Evolutionary conservation across 2,797 vertebrate genomes (phyloP).

Genomic region (Borostomias antarcticus): DNA sequence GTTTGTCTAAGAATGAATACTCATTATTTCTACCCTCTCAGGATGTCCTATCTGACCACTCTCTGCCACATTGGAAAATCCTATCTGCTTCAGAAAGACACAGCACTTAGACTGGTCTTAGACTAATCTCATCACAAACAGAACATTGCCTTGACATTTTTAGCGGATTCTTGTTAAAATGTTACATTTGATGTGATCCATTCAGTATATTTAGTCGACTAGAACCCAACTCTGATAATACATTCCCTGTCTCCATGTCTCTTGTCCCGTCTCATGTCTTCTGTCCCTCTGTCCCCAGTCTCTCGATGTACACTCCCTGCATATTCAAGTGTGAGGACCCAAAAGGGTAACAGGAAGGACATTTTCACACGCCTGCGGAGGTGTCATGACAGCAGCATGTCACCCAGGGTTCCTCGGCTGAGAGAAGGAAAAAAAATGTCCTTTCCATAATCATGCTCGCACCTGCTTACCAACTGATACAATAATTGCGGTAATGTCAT

Average conservation of each 20-base stretch:
- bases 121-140: no score
- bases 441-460: neutral
- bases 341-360: neutral
- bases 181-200: neutral
- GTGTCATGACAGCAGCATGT: neutral
- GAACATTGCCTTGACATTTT: neutral
- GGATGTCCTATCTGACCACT: neutral
- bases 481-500: neutral
- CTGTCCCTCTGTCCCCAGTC: neutral
- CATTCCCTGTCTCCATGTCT: neutral
- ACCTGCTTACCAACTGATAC: neutral
- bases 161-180: neutral
- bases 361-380: neutral
- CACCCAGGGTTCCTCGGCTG: neutral
- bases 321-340: neutral
- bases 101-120: neutral
- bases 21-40: conserved; percentile 13
- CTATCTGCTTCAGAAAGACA: neutral
- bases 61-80: no score
- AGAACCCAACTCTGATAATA: no score
- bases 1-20: conserved; percentile 6
- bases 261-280: neutral
- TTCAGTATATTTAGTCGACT: no score
- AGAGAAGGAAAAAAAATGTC: neutral
- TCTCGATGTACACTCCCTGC: neutral